Conservation (phyloP, 2,797 vertebrate genomes). For the Pangasius sanitwongsei region DNA sequence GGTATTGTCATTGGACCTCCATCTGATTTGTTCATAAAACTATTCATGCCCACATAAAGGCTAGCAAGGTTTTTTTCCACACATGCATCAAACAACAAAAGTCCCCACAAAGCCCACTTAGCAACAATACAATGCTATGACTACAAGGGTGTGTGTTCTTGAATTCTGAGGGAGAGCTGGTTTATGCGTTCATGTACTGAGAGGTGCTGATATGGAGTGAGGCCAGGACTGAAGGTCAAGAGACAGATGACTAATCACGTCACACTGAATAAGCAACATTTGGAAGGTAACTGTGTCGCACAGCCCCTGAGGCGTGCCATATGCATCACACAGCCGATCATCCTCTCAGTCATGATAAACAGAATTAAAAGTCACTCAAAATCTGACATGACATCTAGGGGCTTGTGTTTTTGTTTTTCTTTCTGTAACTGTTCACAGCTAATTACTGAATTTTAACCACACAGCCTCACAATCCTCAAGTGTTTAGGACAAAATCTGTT, state of each 20-base stretch:
- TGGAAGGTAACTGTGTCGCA: background rate
- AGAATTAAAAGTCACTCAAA: background rate
- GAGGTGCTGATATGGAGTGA: background rate
- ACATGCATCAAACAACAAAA: slow-evolving; percentile 1
- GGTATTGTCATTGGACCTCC: background rate
- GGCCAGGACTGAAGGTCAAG: slow-evolving; percentile 4
- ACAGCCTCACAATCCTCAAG: background rate
- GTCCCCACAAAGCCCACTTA: slow-evolving; percentile 5
- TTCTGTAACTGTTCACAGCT: background rate
- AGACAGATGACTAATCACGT: slow-evolving; percentile 22
- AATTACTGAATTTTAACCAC: background rate
- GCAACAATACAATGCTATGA: background rate
- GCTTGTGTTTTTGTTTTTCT: background rate
- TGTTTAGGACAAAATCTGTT: background rate
- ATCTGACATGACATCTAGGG: background rate
- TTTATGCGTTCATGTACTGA: background rate
- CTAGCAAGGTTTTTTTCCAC: background rate
- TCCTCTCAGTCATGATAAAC: background rate
- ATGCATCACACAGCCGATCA: background rate
- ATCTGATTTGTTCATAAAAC: background rate
- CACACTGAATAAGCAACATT: slow-evolving; percentile 5
- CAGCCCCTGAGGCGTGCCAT: slow-evolving; percentile 10
- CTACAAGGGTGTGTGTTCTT: background rate
- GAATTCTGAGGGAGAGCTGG: background rate
- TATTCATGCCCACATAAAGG: background rate